A percentile compares a stretch with the other conserved stretches of the same genome.
phyloP scores from a whole-genome alignment of 2,113 vertebrate genomes.

The Triplophysa dalaica region DNA sequence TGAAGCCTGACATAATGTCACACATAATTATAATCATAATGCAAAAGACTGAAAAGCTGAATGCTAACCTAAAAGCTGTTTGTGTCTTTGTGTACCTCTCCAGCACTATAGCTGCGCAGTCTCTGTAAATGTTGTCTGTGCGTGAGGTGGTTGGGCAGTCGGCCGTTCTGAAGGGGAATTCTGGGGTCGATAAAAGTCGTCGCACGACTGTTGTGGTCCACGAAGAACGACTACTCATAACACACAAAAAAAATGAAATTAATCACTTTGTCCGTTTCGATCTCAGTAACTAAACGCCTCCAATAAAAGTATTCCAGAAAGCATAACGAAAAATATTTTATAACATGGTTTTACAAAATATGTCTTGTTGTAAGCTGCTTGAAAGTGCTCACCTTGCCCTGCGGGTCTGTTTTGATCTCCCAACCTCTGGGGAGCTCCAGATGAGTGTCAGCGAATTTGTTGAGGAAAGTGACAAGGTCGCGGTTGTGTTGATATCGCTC shows the following conservation, averaged over 20 bases:
- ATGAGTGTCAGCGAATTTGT: slow-evolving; percentile 90
- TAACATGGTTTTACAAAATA: background rate
- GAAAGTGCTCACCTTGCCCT: slow-evolving; percentile 85
- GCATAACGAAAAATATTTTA: background rate
- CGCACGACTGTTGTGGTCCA: slow-evolving; percentile 97
- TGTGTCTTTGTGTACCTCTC: slow-evolving; percentile 79
- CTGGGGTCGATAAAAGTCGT: slow-evolving; percentile 98
- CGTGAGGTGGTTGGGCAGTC: slow-evolving; percentile 88
- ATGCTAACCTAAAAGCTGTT: background rate
- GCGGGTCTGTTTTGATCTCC: slow-evolving; percentile 97
- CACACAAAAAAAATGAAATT: background rate
- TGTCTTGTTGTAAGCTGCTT: background rate
- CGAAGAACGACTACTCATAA: slow-evolving; percentile 88
- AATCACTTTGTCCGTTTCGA: background rate
- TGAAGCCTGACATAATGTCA: slow-evolving; percentile 79
- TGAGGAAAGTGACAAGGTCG: slow-evolving; percentile 96
- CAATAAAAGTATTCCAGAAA: no score
- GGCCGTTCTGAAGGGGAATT: slow-evolving; percentile 92
- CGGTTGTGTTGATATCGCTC: slow-evolving; percentile 98
- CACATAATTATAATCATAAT: slow-evolving; percentile 16
- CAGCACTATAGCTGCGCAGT: slow-evolving; percentile 95
- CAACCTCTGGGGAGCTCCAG: slow-evolving; percentile 94
- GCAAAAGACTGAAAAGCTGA: no score
- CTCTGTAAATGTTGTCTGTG: slow-evolving; percentile 95
- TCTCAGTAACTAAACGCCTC: no score